These are phyloP conservation scores for Bothrops alternatus DNA, from an alignment of 2,797 vertebrate species.

Conservation along the genomic window DNA sequence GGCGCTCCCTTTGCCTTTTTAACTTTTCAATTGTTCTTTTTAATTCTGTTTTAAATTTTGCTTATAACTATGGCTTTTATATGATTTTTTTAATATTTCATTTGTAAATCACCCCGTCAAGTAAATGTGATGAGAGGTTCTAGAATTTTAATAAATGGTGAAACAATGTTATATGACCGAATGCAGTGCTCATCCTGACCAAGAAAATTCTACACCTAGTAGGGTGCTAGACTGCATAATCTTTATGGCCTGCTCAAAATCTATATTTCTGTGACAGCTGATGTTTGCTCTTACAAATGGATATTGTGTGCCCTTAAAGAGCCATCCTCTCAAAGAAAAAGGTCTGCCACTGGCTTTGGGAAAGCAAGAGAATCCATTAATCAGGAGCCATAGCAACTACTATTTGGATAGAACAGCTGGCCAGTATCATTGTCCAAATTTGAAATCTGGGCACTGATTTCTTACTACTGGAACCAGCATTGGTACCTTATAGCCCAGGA, in stretches of 20 bases:
- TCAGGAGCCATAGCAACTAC: background rate
- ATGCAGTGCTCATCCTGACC: background rate
- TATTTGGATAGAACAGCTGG: background rate
- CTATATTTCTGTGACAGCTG: background rate
- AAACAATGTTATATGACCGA: background rate
- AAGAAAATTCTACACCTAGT: background rate
- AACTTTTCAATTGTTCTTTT: background rate
- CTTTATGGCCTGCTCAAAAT: background rate
- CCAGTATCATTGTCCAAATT: background rate
- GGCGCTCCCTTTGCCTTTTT: background rate
- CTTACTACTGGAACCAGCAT: background rate
- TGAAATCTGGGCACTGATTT: background rate
- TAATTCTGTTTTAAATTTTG: background rate
- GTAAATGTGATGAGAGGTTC: background rate
- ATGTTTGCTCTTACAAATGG: background rate
- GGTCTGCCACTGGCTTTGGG: background rate
- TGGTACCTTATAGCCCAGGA: background rate
- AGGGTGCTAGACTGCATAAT: background rate
- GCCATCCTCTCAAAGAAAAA: background rate
- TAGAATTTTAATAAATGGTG: background rate
- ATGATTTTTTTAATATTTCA: background rate
- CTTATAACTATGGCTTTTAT: background rate
- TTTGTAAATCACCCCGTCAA: background rate
- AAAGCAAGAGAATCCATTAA: background rate
- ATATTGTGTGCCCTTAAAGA: background rate